A percentile compares a stretch with the other conserved stretches of the same genome.
Conservation (phyloP, 2,888 invertebrate species). For the Hydraecia micacea region DNA sequence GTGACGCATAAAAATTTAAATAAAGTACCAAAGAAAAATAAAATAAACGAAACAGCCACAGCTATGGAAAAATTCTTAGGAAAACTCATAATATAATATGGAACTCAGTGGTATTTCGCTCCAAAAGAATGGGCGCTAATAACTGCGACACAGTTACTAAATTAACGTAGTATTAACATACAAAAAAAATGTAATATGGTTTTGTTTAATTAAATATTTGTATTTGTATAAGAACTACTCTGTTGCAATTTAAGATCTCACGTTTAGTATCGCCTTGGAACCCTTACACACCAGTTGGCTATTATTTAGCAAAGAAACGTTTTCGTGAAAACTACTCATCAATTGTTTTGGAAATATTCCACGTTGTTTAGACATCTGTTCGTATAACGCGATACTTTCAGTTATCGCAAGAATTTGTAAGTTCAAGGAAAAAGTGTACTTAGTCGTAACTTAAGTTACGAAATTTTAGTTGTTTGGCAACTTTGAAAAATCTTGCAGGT, state of each 20-base stretch:
- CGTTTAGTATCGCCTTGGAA: background rate
- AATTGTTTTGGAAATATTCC: conserved; percentile 7
- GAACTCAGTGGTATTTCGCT: too few species aligned
- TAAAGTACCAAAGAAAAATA: background rate
- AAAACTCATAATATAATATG: background rate
- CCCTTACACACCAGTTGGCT: background rate
- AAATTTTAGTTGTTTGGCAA: background rate
- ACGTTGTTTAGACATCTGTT: conserved; percentile 5
- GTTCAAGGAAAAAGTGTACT: conserved; percentile 16
- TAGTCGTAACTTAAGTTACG: background rate
- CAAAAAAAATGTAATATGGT: too few species aligned
- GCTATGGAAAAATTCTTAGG: background rate
- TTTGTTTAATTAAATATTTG: too few species aligned
- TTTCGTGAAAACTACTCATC: background rate
- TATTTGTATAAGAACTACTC: background rate
- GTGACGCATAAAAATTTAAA: too few species aligned
- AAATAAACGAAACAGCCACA: background rate
- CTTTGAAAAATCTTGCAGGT: conserved; percentile 11
- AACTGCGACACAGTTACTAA: too few species aligned
- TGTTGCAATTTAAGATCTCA: background rate
- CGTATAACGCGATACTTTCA: background rate
- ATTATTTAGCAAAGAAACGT: background rate
- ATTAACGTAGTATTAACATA: too few species aligned
- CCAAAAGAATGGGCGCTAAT: too few species aligned
- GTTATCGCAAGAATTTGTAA: conserved; percentile 22